phyloP scores from a whole-genome alignment of 2,113 vertebrate genomes.

The Orycteropus afer region DNA sequence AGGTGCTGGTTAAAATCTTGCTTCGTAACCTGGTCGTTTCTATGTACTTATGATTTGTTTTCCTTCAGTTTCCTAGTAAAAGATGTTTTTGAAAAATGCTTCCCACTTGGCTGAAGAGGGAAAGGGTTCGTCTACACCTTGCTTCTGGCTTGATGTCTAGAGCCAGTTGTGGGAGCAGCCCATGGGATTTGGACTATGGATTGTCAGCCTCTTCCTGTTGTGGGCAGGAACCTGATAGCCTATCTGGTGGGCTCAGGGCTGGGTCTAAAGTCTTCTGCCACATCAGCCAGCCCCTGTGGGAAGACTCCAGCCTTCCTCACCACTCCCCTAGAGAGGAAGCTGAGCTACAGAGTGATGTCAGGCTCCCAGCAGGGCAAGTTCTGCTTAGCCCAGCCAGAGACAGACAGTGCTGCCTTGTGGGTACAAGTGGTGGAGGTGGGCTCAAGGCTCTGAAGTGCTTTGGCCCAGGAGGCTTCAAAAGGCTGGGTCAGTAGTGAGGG shows the following conservation, averaged over 20 bases:
- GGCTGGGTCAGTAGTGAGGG: not conserved
- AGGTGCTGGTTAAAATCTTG: conserved; percentile 2
- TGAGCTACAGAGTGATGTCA: not conserved
- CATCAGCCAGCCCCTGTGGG: not conserved
- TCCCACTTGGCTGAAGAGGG: conserved; percentile 16
- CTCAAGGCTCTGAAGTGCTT: not conserved
- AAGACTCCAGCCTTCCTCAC: not conserved
- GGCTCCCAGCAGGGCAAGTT: not conserved
- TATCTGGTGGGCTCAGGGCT: not conserved
- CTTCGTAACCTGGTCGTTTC: conserved; percentile 30
- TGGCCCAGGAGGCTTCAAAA: not conserved
- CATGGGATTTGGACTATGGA: not conserved
- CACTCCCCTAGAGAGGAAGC: not conserved
- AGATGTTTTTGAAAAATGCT: not conserved
- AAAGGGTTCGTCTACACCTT: conserved; percentile 11
- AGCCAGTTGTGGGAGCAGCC: conserved; percentile 15
- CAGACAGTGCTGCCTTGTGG: not conserved
- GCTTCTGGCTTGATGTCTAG: not conserved
- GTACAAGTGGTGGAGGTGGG: not conserved
- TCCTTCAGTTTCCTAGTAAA: conserved; percentile 55
- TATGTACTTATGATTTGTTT: not conserved
- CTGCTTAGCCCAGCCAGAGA: not conserved
- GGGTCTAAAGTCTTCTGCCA: not conserved
- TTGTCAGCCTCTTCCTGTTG: not conserved
- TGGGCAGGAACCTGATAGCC: not conserved